These are phyloP conservation scores for Rhyacophila brunnea DNA, from an alignment of 1,140 invertebrate genomes.

Conservation along the genomic window DNA sequence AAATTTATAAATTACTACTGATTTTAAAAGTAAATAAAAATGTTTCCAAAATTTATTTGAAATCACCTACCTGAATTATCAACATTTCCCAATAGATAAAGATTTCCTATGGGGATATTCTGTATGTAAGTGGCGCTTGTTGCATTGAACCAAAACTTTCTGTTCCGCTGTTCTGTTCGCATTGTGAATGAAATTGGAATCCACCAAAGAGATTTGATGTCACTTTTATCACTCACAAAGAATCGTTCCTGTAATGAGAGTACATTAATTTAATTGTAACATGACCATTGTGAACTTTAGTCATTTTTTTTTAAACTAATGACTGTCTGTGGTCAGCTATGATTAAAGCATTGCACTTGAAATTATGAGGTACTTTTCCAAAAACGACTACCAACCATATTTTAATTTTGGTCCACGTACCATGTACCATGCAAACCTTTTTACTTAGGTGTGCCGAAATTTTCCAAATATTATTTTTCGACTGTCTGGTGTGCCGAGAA, in stretches of 20 bases:
- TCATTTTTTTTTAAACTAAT: too few species aligned
- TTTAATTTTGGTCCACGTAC: too few species aligned
- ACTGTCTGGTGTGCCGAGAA: too few species aligned
- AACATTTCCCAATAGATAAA: constrained; percentile 52
- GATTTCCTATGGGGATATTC: constrained; percentile 35
- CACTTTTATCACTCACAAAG: constrained; percentile 14
- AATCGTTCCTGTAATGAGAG: constrained; percentile 23
- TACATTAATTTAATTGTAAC: too few species aligned
- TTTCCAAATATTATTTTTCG: too few species aligned
- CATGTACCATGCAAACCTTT: too few species aligned
- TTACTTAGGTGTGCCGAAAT: too few species aligned
- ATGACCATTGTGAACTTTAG: too few species aligned
- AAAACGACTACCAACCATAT: too few species aligned
- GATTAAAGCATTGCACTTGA: too few species aligned
- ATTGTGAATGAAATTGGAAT: constrained; percentile 23
- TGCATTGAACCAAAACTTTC: constrained; percentile 23
- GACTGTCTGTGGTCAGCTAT: too few species aligned
- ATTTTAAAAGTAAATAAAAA: not conserved
- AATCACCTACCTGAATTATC: constrained; percentile 31
- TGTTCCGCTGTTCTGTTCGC: not conserved
- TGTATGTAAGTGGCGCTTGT: not conserved
- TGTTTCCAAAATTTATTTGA: not conserved
- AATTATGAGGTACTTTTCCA: too few species aligned
- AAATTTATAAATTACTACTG: not conserved
- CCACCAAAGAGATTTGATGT: constrained; percentile 39